Conservation (phyloP, 2,113 vertebrate genomes). For the Sakesphorus luctuosus region DNA sequence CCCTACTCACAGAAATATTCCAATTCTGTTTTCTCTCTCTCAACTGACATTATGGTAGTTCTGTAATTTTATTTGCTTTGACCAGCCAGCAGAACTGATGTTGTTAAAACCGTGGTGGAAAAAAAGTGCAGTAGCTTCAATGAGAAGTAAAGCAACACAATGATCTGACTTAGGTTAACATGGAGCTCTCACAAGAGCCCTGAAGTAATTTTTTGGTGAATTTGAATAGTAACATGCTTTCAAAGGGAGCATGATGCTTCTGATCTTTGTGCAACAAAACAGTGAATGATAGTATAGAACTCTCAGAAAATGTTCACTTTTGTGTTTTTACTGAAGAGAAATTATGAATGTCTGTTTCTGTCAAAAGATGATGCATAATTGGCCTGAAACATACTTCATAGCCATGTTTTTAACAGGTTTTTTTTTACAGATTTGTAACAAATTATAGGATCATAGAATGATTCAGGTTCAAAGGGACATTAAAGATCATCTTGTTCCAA, state of each 20-base stretch:
- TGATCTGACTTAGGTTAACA: neutral
- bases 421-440: neutral
- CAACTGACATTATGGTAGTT: neutral
- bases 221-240: neutral
- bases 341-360: neutral
- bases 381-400: neutral
- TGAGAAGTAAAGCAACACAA: neutral
- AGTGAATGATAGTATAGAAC: neutral
- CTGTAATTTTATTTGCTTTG: slow-evolving; percentile 19
- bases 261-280: neutral
- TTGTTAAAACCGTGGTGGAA: neutral
- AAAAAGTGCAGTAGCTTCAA: neutral
- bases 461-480: neutral
- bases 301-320: neutral
- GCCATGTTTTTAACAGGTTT: neutral
- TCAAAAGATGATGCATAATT: neutral
- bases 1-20: neutral
- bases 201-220: neutral
- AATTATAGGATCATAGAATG: neutral
- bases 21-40: neutral
- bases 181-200: neutral
- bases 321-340: neutral
- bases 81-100: neutral
- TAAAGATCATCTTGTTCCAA: neutral
- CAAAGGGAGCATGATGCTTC: neutral